Base-by-base conservation (phyloP, 2,888 invertebrate species). In the Heteropelma amictum region DNA sequence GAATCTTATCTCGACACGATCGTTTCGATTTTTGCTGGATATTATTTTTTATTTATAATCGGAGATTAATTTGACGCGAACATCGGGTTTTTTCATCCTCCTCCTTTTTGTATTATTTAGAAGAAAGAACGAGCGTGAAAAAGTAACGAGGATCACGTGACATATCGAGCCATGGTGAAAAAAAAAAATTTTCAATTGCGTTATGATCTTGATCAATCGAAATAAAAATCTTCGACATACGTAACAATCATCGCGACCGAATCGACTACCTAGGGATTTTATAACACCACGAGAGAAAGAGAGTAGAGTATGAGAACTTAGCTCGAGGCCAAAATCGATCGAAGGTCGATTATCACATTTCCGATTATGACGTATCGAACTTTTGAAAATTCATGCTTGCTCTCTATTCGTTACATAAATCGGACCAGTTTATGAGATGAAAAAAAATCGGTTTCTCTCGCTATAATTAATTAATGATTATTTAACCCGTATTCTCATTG, bases 281-380 rank as follows among this genome's bases (percentile, higher is more conserved):
- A 67, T 47, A 67, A 56, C 33, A 45, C 42, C 10, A 26, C 33
- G 45, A 56, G 26, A 35, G n/a, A n/a, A n/a, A n/a, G n/a, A 56
- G 61, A 45, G 33, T 23, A 56, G 38, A n/a, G n/a, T 38, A 6
- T 14, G 12, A 56, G 47, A 74, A 64, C 64, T 65, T 65, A 40
- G 64, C 53, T 60, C 65, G 65, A 65, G 70, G 70, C 70, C 60
- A 53, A 74, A 54, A 30, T 54, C 17, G 17, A 71, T 65, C 28
- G 70, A 65, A 74, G 74, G 70, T 70, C 74, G 74, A 30, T 28
- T 63, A 12, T 26, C 28, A 14, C 21, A 38, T 42, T 45, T 53
- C 7, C 21, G 53, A 45, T 35, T 19, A 58, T 58, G 40, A 54
- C 19, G 30, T 14, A 60, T n/a, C 5, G n/a, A 33, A 53, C n/a